Base-by-base conservation (phyloP, 1,140 invertebrate genomes). In the Amyelois transitella region DNA sequence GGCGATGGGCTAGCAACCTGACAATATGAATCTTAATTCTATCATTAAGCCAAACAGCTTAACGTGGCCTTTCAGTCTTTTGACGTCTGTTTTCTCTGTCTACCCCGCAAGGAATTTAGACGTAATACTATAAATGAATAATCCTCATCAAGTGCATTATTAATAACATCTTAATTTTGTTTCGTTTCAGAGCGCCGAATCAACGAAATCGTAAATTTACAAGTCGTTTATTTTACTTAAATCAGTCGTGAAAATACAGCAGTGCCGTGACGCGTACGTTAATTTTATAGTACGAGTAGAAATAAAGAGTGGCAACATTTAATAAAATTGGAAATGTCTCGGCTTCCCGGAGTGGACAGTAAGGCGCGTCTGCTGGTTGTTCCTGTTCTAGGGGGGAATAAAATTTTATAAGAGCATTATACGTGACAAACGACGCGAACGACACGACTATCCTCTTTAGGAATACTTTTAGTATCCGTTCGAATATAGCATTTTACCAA, bases 401-500 rank as follows among this genome's bases (percentile, higher is more conserved):
- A 80, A 77, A 73, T 75, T 78, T 82, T 82, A 78, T 78, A 77
- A 69, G 70, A 65, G 69, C 69, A 75, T 78, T 82, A 77, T 75
- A 74, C 67, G 73, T 74, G 77, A 80, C 77, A 74, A 82, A 79
- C 73, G 76, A 76, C 65, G 51, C 53, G 69, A 71, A 72, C 66
- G 69, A 72, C 69, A 71, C 65, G 72, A 64, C 66, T 66, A 66
- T 62, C 55, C 55, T 59, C 59, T 64, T 64, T 56, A 47, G 44
- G 17, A 47, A 47, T 47, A 20, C 44, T 47, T 20, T 19, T 47
- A 47, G 18, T 47, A 20, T 18, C 6, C 44, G 8, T 47, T 47
- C 44, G 44, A 20, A 20, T 47, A 47, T 47, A n/a, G 18, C 17
- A 47, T 47, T 47, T 20, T 20, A 47, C 4, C 43, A 44, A 18